Evolutionary conservation across 2,888 invertebrate species (phyloP).

Genomic region (Drosophila niveifrons): DNA sequence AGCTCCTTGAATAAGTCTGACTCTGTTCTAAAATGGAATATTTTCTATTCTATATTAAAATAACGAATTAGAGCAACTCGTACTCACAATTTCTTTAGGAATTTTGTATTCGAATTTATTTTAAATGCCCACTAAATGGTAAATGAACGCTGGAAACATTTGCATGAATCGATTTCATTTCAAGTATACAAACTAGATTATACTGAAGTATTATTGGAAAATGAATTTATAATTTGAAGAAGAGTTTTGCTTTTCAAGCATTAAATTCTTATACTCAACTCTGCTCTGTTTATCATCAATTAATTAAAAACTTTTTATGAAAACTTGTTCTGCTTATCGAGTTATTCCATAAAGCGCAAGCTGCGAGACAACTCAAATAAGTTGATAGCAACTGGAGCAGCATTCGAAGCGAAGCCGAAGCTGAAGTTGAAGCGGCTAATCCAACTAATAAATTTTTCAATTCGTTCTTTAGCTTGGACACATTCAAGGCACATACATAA

Average conservation of each 20-base stretch:
- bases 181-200: background rate
- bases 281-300: conserved; percentile 2
- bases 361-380: conserved; percentile 13
- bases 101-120: too few relatives aligned
- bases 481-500: conserved; percentile 54
- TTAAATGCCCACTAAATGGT: too few relatives aligned
- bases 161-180: too few relatives aligned
- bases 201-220: background rate
- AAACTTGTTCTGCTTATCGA: conserved; percentile 7
- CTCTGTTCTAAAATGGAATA: background rate
- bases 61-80: too few relatives aligned
- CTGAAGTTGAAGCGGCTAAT: conserved; percentile 23
- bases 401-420: background rate
- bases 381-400: conserved; percentile 7
- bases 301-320: conserved; percentile 13
- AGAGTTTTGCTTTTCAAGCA: background rate
- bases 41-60: background rate
- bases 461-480: conserved; percentile 28
- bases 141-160: too few relatives aligned
- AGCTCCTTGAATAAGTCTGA: background rate
- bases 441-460: conserved; percentile 66
- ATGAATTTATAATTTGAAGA: background rate
- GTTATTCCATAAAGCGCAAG: conserved; percentile 9
- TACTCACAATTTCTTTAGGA: too few relatives aligned
- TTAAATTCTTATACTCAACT: background rate